Conservation (phyloP, 2,113 vertebrate genomes). For the Dolichallabes microphthalmus region DNA sequence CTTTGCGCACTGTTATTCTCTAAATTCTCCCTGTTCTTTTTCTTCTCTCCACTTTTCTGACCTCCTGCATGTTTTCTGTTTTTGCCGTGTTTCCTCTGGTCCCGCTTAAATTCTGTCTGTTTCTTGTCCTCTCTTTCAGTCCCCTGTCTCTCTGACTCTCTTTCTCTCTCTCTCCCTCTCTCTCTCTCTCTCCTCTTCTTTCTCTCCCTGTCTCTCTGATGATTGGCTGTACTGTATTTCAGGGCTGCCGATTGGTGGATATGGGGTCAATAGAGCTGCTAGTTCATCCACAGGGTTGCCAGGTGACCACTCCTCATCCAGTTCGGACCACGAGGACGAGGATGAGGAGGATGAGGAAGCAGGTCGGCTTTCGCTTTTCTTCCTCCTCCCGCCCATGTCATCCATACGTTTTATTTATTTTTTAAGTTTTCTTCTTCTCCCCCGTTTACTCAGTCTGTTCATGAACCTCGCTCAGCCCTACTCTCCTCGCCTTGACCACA, state of each 20-base stretch:
- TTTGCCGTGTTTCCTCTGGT: background rate
- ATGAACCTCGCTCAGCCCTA: background rate
- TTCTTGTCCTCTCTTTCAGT: background rate
- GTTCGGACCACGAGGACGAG: slow-evolving; percentile 90
- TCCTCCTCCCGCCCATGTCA: slow-evolving; percentile 49
- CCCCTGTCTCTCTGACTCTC: background rate
- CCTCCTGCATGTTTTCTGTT: background rate
- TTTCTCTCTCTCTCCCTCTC: slow-evolving; percentile 5
- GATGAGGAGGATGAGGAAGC: slow-evolving; percentile 97
- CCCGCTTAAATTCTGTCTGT: background rate
- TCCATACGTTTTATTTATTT: background rate
- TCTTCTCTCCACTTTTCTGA: background rate
- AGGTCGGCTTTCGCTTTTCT: slow-evolving; percentile 96
- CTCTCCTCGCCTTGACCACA: background rate
- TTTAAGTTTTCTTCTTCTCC: background rate
- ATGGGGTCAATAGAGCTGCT: slow-evolving; percentile 92
- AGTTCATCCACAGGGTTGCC: slow-evolving; percentile 81
- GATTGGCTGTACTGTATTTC: slow-evolving; percentile 64
- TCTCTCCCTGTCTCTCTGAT: slow-evolving; percentile 71
- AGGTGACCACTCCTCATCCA: slow-evolving; percentile 83
- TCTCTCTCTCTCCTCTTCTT: slow-evolving; percentile 27
- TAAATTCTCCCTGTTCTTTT: background rate
- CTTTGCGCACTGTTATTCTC: no score
- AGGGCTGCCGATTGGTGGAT: slow-evolving; percentile 94
- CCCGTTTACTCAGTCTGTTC: background rate